Conservation (phyloP, 2,797 vertebrate genomes). For the Acanthurus tractus region DNA sequence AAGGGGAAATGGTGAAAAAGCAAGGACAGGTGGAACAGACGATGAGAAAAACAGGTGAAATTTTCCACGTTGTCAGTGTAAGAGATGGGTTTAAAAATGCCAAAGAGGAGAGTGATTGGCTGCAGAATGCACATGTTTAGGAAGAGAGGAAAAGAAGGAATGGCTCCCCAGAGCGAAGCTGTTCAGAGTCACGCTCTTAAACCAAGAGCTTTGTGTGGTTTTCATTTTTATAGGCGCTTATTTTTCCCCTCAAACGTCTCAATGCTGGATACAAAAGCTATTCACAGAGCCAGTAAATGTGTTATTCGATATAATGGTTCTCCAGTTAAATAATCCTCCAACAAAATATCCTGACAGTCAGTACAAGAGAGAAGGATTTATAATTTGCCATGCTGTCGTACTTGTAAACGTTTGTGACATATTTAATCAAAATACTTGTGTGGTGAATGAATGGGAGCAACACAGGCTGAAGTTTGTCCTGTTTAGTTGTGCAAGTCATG, state of each 20-base stretch:
- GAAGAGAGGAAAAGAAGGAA: neutral
- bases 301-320: constrained; percentile 9
- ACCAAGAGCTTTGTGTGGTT: neutral
- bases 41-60: neutral
- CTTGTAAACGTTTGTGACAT: neutral
- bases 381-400: constrained; percentile 15
- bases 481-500: constrained; percentile 41
- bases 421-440: constrained; percentile 9
- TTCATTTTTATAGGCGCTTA: constrained; percentile 3
- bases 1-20: neutral
- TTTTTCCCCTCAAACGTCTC: neutral
- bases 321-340: neutral
- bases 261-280: neutral
- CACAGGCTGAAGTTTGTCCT: constrained; percentile 29
- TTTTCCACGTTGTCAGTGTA: neutral
- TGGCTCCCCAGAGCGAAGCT: neutral
- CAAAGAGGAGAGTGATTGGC: neutral
- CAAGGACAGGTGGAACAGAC: neutral
- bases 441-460: constrained; percentile 39
- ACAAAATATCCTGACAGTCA: constrained; percentile 12
- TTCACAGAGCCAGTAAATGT: neutral
- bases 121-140: neutral
- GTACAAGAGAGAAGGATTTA: constrained; percentile 12
- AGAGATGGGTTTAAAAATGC: neutral
- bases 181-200: constrained; percentile 13